phyloP scores from a whole-genome alignment of 2,113 vertebrate genomes.

The Eolophus roseicapilla region DNA sequence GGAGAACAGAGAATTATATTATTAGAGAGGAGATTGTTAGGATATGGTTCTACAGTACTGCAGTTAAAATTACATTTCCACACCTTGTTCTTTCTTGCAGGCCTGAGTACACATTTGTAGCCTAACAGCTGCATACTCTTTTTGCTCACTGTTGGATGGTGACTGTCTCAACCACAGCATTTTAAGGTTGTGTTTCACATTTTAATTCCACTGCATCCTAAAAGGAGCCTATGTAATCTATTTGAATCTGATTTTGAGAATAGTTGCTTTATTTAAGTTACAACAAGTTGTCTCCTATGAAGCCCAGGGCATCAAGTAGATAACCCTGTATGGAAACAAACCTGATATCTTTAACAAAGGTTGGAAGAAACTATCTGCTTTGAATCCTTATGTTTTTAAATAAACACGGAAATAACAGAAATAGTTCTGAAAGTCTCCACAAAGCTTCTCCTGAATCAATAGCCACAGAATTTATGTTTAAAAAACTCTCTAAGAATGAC shows the following conservation, averaged over 20 bases:
- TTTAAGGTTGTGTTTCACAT: neutral
- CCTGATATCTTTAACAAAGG: neutral
- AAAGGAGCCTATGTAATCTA: neutral
- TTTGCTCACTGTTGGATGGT: neutral
- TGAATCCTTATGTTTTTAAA: neutral
- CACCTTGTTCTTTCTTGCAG: neutral
- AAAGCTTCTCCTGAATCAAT: neutral
- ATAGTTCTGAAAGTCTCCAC: neutral
- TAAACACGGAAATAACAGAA: neutral
- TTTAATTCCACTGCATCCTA: neutral
- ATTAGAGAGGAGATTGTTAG: neutral
- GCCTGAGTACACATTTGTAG: neutral
- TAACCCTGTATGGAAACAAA: neutral
- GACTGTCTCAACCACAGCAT: neutral
- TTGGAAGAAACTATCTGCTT: neutral
- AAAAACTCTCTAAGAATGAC: neutral
- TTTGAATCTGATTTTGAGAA: neutral
- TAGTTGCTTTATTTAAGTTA: neutral
- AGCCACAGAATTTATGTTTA: neutral
- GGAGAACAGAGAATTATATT: neutral
- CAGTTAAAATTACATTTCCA: neutral
- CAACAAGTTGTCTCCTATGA: neutral
- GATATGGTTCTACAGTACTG: neutral
- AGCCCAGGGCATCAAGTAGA: neutral
- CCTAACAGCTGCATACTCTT: neutral